A percentile compares a stretch with the other conserved stretches of the same genome.
Evolutionary conservation across 1,140 invertebrate genomes (phyloP).

Genomic region (Microplitis mediator): DNA sequence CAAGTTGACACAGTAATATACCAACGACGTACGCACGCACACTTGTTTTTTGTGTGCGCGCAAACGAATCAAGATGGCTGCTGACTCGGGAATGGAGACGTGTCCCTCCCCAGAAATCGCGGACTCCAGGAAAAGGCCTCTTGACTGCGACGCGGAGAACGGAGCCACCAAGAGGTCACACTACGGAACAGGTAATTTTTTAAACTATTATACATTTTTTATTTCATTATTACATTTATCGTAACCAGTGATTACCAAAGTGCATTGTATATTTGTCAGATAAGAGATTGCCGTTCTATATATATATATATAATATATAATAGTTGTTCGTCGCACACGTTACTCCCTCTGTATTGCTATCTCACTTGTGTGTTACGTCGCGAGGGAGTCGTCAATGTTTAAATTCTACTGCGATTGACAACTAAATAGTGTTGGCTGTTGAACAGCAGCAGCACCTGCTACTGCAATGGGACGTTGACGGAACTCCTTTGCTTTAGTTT

Average conservation of each 20-base stretch:
- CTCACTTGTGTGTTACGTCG: background rate
- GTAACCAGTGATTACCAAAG: background rate
- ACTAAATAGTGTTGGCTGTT: background rate
- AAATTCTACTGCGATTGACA: background rate
- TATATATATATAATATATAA: background rate
- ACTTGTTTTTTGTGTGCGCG: conserved; percentile 37
- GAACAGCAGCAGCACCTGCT: background rate
- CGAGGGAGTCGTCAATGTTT: conserved; percentile 3
- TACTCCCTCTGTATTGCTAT: background rate
- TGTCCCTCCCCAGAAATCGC: conserved; percentile 80
- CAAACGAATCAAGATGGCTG: conserved; percentile 71
- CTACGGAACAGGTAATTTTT: conserved; percentile 80
- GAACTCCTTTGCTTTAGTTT: background rate
- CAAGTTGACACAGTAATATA: background rate
- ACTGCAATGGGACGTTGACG: background rate
- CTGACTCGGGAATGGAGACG: conserved; percentile 82
- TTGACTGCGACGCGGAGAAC: conserved; percentile 84
- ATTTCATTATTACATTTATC: conserved; percentile 6
- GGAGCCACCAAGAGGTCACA: conserved; percentile 86
- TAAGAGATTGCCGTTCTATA: background rate
- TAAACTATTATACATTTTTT: conserved; percentile 10
- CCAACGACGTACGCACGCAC: background rate
- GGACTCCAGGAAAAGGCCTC: conserved; percentile 83
- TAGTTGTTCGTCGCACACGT: background rate
- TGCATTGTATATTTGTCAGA: background rate